Percentiles rank a stretch among this genome's conserved stretches.
These are phyloP conservation scores for Anguilla obscura DNA, from an alignment of 2,797 vertebrate species.

Conservation along the genomic window DNA sequence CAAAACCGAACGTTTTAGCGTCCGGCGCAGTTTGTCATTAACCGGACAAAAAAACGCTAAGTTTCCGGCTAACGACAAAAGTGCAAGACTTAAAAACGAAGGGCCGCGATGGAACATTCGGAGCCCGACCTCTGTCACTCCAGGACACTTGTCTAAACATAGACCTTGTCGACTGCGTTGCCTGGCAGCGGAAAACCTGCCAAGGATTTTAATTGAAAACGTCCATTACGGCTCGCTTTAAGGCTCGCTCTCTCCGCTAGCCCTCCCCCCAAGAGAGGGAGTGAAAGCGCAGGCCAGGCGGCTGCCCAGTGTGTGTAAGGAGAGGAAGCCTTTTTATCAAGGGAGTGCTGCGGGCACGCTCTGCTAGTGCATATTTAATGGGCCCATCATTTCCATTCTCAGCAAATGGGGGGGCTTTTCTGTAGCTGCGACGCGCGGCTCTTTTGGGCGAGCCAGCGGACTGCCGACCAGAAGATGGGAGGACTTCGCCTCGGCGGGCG, in stretches of 20 bases:
- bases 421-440: not conserved
- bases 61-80: not conserved
- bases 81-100: not conserved
- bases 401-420: not conserved
- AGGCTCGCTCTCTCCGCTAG: not conserved
- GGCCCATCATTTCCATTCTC: not conserved
- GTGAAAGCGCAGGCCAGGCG: not conserved
- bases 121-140: not conserved
- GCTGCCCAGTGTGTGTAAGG: too few species aligned
- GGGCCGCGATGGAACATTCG: not conserved
- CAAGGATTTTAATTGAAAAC: slow-evolving; percentile 21
- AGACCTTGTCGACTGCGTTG: not conserved
- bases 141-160: not conserved
- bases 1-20: not conserved
- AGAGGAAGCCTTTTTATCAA: not conserved
- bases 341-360: not conserved
- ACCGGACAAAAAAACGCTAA: not conserved
- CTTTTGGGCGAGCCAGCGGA: not conserved
- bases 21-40: not conserved
- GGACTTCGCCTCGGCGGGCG: not conserved
- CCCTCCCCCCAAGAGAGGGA: not conserved
- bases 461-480: not conserved
- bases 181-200: not conserved
- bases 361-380: not conserved
- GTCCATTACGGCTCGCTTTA: slow-evolving; percentile 7